Base-by-base conservation (phyloP, 2,888 invertebrate genomes). In the Autographa pulchrina region DNA sequence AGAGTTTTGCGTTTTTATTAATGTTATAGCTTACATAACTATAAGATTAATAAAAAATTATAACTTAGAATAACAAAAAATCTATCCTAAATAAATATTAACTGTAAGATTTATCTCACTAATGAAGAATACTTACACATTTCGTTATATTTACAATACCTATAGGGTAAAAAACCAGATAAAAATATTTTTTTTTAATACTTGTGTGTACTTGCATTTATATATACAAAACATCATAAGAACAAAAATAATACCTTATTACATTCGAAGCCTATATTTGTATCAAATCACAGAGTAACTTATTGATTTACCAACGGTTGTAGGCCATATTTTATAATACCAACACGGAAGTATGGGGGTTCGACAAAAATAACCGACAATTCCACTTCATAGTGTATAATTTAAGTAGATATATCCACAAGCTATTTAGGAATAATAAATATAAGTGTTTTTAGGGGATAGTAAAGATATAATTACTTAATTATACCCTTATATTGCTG, bases 221-320 rank as follows among this genome's bases (percentile, higher is more conserved):
- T n/a, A n/a, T 43, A 16, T 5, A 14, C 5, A 2, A 43, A 43
- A 14, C 3, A 14, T 16, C 43, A 8, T 18, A 54, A 20, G 3
- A 20, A 20, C 9, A 0, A 9, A 54, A 25, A 56, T 2, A 5
- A 62, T 48, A 52, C 13, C 9, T 11, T 5, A 18, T 20, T 32
- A 43, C 52, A 41, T 52, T 13, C 35, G 54, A 64, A 48, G n/a
- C 14, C 14, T 9, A 54, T 35, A 63, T 43, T 62, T 54, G 5
- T 14, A 52, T 13, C 52, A 2, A 56, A 75, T 58, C 32, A 54
- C 7, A 63, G 43, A 38, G 6, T 56, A 9, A 56, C 11, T 13
- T 80, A 75, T 75, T 65, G 76, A 80, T 80, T 80, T 65, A 80
- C 18, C 41, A 62, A 54, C 20, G 52, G 35, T 5, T 43, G 31